These are phyloP conservation scores for Mormyrus iriodes DNA, from an alignment of 2,113 vertebrate species.

Conservation along the genomic window DNA sequence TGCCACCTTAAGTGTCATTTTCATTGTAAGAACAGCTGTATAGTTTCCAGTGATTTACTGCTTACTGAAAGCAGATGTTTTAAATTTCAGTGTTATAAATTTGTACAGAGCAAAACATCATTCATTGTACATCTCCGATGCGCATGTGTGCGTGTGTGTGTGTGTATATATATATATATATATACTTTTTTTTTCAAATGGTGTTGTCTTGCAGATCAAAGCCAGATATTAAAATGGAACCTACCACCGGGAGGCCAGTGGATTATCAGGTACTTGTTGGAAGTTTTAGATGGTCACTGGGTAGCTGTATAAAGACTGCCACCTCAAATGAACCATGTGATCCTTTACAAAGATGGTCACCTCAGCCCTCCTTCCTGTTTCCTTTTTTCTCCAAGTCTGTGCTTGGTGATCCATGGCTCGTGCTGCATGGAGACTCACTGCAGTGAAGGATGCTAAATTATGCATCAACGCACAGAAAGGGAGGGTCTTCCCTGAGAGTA, in stretches of 20 bases:
- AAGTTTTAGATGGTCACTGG: not conserved
- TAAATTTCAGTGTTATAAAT: not conserved
- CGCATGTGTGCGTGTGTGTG: too few species aligned
- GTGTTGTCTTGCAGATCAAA: constrained; percentile 71
- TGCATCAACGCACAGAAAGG: not conserved
- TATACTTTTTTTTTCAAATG: not conserved
- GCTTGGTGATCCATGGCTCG: not conserved
- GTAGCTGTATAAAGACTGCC: not conserved
- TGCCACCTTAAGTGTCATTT: not conserved
- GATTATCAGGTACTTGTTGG: constrained; percentile 78
- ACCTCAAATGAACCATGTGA: not conserved
- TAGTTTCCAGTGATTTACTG: not conserved
- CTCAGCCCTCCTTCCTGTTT: not conserved
- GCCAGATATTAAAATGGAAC: constrained; percentile 96
- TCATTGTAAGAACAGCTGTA: not conserved
- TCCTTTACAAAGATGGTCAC: not conserved
- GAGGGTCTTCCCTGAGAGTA: not conserved
- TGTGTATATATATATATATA: too few species aligned
- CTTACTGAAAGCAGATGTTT: not conserved
- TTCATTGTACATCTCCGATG: not conserved
- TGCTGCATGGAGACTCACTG: not conserved
- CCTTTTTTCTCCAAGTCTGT: not conserved
- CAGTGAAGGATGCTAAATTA: not conserved
- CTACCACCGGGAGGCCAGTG: constrained; percentile 80
- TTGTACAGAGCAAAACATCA: not conserved